Evolutionary conservation across 2,113 vertebrate species (phyloP).

Genomic region (Psilopsiagon aurifrons): DNA sequence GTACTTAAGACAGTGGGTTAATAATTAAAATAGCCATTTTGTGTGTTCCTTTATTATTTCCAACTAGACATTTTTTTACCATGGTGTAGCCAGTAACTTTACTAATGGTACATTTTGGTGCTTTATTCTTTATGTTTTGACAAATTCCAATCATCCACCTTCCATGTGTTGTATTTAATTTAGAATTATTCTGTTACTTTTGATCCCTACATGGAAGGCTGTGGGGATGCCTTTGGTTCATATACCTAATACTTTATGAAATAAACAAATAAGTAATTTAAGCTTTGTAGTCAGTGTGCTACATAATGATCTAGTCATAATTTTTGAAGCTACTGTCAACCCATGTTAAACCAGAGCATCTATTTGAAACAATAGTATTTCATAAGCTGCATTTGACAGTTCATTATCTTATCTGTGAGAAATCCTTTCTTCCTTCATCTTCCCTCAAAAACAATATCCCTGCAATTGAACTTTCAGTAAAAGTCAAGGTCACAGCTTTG

Average conservation of each 20-base stretch:
- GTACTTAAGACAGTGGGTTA: neutral
- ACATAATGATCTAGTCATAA: constrained; percentile 60
- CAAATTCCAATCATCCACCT: neutral
- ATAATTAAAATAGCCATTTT: neutral
- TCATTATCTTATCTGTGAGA: constrained; percentile 61
- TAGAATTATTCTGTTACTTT: constrained; percentile 30
- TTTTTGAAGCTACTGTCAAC: constrained; percentile 64
- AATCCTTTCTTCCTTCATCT: constrained; percentile 1
- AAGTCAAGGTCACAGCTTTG: constrained; percentile 50
- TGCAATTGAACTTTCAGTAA: constrained; percentile 45
- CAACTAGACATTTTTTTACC: neutral
- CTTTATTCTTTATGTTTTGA: neutral
- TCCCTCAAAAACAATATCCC: constrained; percentile 34
- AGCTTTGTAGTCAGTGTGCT: constrained; percentile 10
- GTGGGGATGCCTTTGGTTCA: constrained; percentile 27
- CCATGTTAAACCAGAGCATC: constrained; percentile 65
- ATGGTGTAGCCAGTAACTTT: neutral
- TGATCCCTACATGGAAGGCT: neutral
- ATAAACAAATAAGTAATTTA: constrained; percentile 70
- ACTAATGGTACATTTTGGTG: neutral
- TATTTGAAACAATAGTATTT: constrained; percentile 68
- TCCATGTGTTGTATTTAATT: neutral
- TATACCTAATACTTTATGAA: constrained; percentile 48
- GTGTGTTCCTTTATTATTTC: neutral
- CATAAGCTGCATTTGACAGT: constrained; percentile 49